Evolutionary conservation across 37 sponge, comb jelly and placozoan species (phyloP).

Genomic region (Dysidea cf. avara): DNA sequence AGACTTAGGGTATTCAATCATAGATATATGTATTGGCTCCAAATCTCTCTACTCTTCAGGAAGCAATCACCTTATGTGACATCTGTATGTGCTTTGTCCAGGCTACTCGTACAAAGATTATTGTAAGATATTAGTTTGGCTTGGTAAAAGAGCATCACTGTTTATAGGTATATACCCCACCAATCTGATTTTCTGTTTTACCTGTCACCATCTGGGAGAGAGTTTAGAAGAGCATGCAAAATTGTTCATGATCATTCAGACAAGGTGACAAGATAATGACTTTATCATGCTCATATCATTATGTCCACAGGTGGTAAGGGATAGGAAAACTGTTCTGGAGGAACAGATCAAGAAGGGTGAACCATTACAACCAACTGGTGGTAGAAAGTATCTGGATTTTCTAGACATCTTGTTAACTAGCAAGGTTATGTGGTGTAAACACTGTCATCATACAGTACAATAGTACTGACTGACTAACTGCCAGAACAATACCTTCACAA

Average conservation of each 20-base stretch:
- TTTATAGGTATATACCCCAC: constrained; percentile 45
- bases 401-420: constrained; percentile 71
- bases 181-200: constrained; percentile 65
- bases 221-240: constrained; percentile 35
- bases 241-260: constrained; percentile 72
- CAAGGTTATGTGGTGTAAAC: too few species aligned
- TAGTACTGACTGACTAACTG: too few species aligned
- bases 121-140: constrained; percentile 23
- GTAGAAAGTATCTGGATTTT: constrained; percentile 62
- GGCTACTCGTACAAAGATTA: constrained; percentile 26
- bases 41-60: too few species aligned
- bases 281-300: constrained; percentile 33
- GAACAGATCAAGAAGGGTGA: too few species aligned
- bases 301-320: constrained; percentile 8
- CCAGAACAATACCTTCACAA: too few species aligned
- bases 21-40: too few species aligned
- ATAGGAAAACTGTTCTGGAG: constrained; percentile 5
- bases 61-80: constrained; percentile 46
- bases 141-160: background rate
- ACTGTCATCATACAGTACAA: too few species aligned
- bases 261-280: constrained; percentile 61
- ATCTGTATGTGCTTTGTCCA: constrained; percentile 44
- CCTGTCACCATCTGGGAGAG: too few species aligned
- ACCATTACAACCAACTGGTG: background rate
- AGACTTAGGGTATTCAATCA: background rate